These are phyloP conservation scores for Sphinx pinastri DNA, from an alignment of 2,888 invertebrate species.

Conservation along the genomic window DNA sequence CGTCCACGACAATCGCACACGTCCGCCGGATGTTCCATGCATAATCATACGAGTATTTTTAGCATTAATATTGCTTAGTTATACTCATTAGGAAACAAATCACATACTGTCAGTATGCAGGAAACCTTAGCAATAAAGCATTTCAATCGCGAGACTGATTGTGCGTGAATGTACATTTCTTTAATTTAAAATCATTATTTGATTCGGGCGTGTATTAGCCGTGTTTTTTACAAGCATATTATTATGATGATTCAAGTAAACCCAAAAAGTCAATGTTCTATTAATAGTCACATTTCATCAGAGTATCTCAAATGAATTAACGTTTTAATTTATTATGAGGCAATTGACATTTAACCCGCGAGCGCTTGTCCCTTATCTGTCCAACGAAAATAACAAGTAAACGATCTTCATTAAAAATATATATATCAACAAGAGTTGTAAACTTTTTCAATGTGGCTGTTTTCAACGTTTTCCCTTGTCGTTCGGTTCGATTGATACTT, in stretches of 20 bases:
- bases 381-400: conserved; percentile 10
- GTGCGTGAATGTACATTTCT: too few relatives aligned
- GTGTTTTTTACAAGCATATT: too few relatives aligned
- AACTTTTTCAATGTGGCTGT: conserved; percentile 7
- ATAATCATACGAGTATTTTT: conserved; percentile 66
- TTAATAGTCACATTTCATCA: too few relatives aligned
- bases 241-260: too few relatives aligned
- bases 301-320: not conserved
- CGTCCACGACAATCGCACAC: conserved; percentile 44
- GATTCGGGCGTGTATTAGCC: too few relatives aligned
- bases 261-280: too few relatives aligned
- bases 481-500: conserved; percentile 30
- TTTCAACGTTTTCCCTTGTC: conserved; percentile 28
- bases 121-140: not conserved
- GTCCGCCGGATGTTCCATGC: conserved; percentile 74
- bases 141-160: not conserved
- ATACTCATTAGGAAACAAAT: conserved; percentile 61
- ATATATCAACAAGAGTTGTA: conserved; percentile 8
- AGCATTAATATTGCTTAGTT: conserved; percentile 52
- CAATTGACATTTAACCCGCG: conserved; percentile 3
- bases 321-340: conserved; percentile 14
- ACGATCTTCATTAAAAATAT: not conserved
- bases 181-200: too few relatives aligned
- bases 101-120: conserved; percentile 13
- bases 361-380: conserved; percentile 11